Evolutionary conservation across 2,113 vertebrate species (phyloP).

Genomic region (Corvus hawaiiensis): DNA sequence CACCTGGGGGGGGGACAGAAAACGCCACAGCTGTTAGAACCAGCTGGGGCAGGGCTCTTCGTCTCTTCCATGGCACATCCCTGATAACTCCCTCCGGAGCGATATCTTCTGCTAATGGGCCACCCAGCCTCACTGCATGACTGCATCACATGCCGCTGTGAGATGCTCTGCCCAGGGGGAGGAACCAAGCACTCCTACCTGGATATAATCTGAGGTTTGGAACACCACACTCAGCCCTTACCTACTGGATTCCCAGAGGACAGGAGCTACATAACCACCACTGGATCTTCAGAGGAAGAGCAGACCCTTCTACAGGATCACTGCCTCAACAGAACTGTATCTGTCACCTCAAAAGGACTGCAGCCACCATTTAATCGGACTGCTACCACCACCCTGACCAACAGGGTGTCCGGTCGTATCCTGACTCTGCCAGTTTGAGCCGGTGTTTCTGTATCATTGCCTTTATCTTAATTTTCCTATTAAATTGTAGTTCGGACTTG

Average conservation of each 20-base stretch:
- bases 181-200: not conserved
- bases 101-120: too few relatives aligned
- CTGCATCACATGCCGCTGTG: too few relatives aligned
- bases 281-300: not conserved
- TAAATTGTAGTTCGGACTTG: not conserved
- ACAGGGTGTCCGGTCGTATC: too few relatives aligned
- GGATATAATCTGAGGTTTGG: too few relatives aligned
- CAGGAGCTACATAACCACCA: not conserved
- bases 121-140: not conserved
- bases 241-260: not conserved
- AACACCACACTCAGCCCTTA: too few relatives aligned
- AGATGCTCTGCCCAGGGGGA: not conserved
- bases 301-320: not conserved
- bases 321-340: not conserved
- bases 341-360: not conserved
- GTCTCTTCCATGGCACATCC: not conserved
- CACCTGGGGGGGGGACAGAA: constrained; percentile 73
- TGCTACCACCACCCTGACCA: too few relatives aligned
- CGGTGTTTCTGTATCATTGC: not conserved
- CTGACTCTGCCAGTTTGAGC: not conserved
- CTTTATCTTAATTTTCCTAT: not conserved
- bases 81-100: not conserved
- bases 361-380: too few relatives aligned
- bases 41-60: not conserved
- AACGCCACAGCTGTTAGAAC: too few relatives aligned